Evolutionary conservation across 2,888 invertebrate species (phyloP).

Genomic region (Gordius sp.): DNA sequence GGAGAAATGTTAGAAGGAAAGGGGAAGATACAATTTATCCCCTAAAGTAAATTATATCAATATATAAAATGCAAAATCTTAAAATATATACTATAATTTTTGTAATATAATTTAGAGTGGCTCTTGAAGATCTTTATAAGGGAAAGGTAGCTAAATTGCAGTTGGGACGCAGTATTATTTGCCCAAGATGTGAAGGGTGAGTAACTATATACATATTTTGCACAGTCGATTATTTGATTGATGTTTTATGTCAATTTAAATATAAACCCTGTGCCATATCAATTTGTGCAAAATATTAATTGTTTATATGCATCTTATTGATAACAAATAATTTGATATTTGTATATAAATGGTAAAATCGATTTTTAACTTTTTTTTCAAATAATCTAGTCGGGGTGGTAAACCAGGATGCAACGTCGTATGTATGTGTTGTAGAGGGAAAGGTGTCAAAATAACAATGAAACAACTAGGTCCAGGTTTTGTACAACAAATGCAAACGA

Average conservation of each 20-base stretch:
- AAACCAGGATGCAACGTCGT: slow-evolving; percentile 24
- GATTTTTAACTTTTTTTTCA: slow-evolving; percentile 2
- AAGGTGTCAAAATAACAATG: slow-evolving; percentile 45
- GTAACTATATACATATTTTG: slow-evolving; percentile 21
- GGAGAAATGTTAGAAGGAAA: slow-evolving; percentile 22
- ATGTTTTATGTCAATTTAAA: too few species aligned
- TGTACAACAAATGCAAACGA: slow-evolving; percentile 32
- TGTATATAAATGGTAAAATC: background rate
- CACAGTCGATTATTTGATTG: too few species aligned
- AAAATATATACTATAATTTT: background rate
- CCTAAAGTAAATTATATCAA: slow-evolving; percentile 35
- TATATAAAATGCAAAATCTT: slow-evolving; percentile 10
- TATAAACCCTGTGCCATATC: too few species aligned
- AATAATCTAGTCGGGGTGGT: slow-evolving; percentile 24
- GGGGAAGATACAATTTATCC: slow-evolving; percentile 61
- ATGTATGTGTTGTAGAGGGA: slow-evolving; percentile 49
- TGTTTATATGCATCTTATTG: too few species aligned
- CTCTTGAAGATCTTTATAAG: slow-evolving; percentile 64
- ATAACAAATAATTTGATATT: too few species aligned
- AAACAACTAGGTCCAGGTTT: slow-evolving; percentile 43
- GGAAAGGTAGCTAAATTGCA: slow-evolving; percentile 58
- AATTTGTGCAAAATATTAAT: too few species aligned
- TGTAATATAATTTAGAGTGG: slow-evolving; percentile 36
- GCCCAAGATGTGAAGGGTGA: slow-evolving; percentile 46
- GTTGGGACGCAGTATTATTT: slow-evolving; percentile 53